Evolutionary conservation across 2,797 vertebrate species (phyloP).

Genomic region (Chelonia mydas): DNA sequence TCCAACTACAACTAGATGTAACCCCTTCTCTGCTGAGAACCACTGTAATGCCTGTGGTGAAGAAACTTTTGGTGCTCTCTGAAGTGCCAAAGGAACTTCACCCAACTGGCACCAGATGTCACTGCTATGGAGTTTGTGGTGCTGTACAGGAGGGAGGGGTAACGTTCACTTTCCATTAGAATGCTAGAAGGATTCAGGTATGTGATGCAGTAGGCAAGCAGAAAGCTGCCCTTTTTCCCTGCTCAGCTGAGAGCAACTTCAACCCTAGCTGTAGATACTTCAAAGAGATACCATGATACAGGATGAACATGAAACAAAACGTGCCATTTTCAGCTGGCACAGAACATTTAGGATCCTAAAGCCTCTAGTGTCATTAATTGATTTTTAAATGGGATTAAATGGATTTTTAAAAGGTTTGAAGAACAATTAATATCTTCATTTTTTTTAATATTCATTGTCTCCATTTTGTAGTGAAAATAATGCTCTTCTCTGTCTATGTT

Average conservation of each 20-base stretch:
- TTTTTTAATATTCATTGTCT: not conserved
- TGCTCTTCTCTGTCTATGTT: not conserved
- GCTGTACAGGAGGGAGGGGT: fast-evolving
- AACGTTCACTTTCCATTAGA: fast-evolving
- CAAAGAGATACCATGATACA: not conserved
- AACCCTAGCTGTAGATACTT: not conserved
- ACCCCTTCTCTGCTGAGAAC: not conserved
- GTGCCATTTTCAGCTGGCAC: not conserved
- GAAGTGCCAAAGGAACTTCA: not conserved
- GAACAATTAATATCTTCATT: not conserved
- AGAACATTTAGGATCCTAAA: not conserved
- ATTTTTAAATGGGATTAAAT: not conserved
- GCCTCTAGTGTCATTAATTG: not conserved
- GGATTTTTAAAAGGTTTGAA: not conserved
- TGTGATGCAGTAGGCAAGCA: not conserved
- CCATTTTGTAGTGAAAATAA: not conserved
- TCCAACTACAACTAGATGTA: not conserved
- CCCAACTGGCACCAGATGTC: fast-evolving
- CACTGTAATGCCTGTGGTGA: not conserved
- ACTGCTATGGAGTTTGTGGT: fast-evolving
- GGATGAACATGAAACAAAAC: not conserved
- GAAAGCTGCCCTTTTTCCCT: not conserved
- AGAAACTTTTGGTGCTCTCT: fast-evolving
- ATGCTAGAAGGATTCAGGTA: not conserved
- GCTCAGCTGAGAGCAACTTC: not conserved